Conservation (phyloP, 2,797 vertebrate genomes). For the Syngnathus acus region DNA sequence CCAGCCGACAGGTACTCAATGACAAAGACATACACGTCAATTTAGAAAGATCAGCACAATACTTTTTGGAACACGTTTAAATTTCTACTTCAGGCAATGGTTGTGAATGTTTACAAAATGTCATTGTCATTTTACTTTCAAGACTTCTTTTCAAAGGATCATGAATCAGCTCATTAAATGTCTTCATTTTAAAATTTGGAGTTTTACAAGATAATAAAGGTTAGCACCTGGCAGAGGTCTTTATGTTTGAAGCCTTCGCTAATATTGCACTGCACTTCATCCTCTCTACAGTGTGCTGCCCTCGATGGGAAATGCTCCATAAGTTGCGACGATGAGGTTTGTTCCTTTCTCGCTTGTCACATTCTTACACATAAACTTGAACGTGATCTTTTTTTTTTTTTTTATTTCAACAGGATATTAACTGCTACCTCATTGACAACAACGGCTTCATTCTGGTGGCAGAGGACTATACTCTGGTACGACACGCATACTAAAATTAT, state of each 20-base stretch:
- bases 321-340: constrained; percentile 93
- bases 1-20: constrained; percentile 88
- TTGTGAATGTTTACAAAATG: constrained; percentile 1
- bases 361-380: background rate
- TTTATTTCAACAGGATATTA: constrained; percentile 72
- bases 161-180: background rate
- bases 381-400: background rate
- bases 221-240: background rate
- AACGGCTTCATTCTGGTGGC: constrained; percentile 92
- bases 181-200: background rate
- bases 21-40: constrained; percentile 7
- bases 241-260: background rate
- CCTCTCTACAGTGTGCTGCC: constrained; percentile 78
- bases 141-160: background rate
- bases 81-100: too few species aligned
- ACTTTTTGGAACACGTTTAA: too few species aligned
- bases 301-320: constrained; percentile 92
- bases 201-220: background rate
- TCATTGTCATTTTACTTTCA: background rate
- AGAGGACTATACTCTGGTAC: constrained; percentile 84
- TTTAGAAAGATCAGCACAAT: too few species aligned
- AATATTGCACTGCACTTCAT: background rate
- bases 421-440: constrained; percentile 92
- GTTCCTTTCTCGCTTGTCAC: background rate
- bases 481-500: constrained; percentile 1